phyloP scores from a whole-genome alignment of 2,888 invertebrate species.

The Scrobipalpa atriplicella region DNA sequence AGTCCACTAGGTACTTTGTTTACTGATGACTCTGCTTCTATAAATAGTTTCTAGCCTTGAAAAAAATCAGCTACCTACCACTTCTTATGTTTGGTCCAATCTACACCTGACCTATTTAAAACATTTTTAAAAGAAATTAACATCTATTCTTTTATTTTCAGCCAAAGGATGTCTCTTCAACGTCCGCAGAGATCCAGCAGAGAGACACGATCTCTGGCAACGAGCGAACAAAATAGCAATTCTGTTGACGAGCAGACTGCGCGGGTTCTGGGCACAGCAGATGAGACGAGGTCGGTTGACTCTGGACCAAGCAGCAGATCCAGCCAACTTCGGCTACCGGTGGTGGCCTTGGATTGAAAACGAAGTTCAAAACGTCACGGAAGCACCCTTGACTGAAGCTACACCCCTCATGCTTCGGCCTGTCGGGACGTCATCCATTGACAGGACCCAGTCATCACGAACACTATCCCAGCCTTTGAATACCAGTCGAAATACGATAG shows the following conservation, averaged over 20 bases:
- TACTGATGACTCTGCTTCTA: too few relatives aligned
- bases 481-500: conserved; percentile 42
- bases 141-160: conserved; percentile 50
- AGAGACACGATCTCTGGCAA: conserved; percentile 86
- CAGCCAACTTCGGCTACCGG: conserved; percentile 86
- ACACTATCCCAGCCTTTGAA: background rate
- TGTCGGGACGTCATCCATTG: background rate
- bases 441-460: conserved; percentile 8
- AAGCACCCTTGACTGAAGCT: background rate
- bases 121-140: too few relatives aligned
- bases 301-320: conserved; percentile 84
- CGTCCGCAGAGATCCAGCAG: conserved; percentile 90
- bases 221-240: conserved; percentile 77
- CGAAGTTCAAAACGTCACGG: conserved; percentile 27
- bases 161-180: conserved; percentile 88
- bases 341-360: conserved; percentile 85
- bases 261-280: conserved; percentile 71
- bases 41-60: too few relatives aligned
- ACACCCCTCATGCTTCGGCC: background rate
- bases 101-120: too few relatives aligned
- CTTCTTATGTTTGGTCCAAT: too few relatives aligned
- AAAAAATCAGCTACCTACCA: too few relatives aligned
- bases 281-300: conserved; percentile 70
- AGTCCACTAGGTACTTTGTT: too few relatives aligned
- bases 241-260: conserved; percentile 67